These are phyloP conservation scores for Okamejei kenojei DNA, from an alignment of 2,797 vertebrate species.

Conservation along the genomic window DNA sequence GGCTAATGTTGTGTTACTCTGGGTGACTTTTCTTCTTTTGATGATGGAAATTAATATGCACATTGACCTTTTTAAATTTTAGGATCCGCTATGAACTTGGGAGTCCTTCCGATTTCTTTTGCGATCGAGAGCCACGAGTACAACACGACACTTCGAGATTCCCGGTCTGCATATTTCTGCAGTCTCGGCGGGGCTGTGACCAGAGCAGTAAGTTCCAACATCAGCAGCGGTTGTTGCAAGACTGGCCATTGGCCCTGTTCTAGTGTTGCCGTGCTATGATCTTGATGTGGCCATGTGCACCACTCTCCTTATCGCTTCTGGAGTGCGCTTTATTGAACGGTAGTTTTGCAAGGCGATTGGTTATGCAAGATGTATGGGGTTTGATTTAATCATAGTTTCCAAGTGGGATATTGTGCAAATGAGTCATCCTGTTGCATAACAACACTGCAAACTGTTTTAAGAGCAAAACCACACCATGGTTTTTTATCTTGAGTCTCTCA, in stretches of 20 bases:
- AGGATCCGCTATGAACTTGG: background rate
- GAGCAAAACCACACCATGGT: no score
- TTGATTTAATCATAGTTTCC: background rate
- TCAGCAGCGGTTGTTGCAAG: background rate
- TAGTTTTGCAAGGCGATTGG: background rate
- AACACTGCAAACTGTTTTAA: no score
- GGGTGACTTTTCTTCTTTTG: background rate
- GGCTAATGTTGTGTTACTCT: no score
- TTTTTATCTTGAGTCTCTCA: background rate
- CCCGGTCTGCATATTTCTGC: slow-evolving; percentile 8
- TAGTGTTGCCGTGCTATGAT: background rate
- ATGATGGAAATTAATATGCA: background rate
- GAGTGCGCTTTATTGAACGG: background rate
- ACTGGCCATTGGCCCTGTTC: background rate
- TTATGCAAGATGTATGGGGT: background rate
- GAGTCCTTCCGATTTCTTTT: slow-evolving; percentile 8
- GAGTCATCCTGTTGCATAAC: no score
- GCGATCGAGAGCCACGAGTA: background rate
- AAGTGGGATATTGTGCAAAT: no score
- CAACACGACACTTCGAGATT: background rate
- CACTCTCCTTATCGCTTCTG: background rate
- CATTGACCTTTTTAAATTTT: background rate
- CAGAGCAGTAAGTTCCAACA: background rate
- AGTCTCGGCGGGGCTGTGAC: background rate
- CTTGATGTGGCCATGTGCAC: background rate